Conservation (phyloP, 2,797 vertebrate genomes). For the Lophotriccus pileatus region DNA sequence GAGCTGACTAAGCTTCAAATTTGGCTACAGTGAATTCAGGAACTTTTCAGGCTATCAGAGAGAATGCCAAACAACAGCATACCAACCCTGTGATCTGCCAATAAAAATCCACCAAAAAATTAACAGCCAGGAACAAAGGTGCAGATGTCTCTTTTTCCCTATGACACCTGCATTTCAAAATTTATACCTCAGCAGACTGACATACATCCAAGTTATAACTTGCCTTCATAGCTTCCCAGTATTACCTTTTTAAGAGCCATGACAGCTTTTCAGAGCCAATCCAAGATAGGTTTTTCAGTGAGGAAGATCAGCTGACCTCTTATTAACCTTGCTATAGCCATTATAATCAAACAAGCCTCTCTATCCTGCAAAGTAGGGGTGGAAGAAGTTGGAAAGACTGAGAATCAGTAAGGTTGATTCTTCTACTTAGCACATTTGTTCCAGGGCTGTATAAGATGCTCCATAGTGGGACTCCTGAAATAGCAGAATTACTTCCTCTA, state of each 20-base stretch:
- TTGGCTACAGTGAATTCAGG: not conserved
- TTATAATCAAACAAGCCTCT: not conserved
- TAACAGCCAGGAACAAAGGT: not conserved
- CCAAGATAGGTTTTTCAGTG: not conserved
- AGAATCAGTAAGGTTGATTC: not conserved
- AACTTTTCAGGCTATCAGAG: not conserved
- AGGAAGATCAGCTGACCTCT: not conserved
- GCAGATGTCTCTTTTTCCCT: not conserved
- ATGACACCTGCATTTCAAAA: not conserved
- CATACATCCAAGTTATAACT: not conserved
- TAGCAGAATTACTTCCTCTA: not conserved
- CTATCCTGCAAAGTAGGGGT: not conserved
- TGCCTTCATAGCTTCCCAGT: not conserved
- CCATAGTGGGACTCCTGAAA: not conserved
- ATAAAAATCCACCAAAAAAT: not conserved
- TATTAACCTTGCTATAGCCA: not conserved
- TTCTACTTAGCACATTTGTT: not conserved
- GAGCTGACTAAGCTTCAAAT: not conserved
- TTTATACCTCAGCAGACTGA: not conserved
- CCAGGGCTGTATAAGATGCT: not conserved
- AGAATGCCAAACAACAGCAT: not conserved
- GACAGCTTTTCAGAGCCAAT: not conserved
- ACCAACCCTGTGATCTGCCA: rapidly evolving
- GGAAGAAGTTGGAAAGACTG: not conserved
- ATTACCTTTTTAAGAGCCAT: not conserved